Conservation (phyloP, 2,888 invertebrate genomes). For the Drosophila meridionalis region DNA sequence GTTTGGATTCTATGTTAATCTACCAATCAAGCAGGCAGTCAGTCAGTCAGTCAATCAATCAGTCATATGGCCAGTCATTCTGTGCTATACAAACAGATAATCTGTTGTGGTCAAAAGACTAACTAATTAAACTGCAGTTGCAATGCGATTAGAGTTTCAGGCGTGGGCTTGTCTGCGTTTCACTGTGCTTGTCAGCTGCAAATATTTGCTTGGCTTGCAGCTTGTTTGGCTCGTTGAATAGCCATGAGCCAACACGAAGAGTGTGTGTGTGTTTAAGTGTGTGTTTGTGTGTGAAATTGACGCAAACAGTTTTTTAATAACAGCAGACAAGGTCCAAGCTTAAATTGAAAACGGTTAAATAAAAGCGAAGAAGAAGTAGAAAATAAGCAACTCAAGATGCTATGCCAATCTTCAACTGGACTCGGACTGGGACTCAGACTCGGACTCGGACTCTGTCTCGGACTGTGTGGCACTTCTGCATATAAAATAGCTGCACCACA, state of each 20-base stretch:
- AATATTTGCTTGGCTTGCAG: conserved; percentile 53
- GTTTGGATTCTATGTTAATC: background rate
- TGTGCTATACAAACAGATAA: background rate
- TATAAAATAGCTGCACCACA: conserved; percentile 47
- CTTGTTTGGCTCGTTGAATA: conserved; percentile 47
- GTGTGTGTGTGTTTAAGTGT: conserved; percentile 46
- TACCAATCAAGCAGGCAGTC: background rate
- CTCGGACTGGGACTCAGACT: background rate
- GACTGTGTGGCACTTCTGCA: conserved; percentile 32
- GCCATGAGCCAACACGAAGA: conserved; percentile 40
- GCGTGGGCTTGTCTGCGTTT: conserved; percentile 21
- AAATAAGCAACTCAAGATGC: conserved; percentile 19
- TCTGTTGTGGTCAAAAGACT: conserved; percentile 18
- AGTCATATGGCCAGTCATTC: conserved; percentile 3
- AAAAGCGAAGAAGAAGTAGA: conserved; percentile 23
- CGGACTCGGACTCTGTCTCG: background rate
- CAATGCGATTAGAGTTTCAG: conserved; percentile 10
- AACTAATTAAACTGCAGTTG: conserved; percentile 28
- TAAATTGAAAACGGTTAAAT: conserved; percentile 61
- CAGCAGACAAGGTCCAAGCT: conserved; percentile 27
- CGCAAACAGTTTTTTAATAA: conserved; percentile 51
- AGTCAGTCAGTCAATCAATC: background rate
- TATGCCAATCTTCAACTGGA: conserved; percentile 21
- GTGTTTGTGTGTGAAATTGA: conserved; percentile 59
- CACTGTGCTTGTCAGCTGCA: conserved; percentile 54